Base-by-base conservation (phyloP, 1,140 invertebrate genomes). In the Bombus pyrosoma region DNA sequence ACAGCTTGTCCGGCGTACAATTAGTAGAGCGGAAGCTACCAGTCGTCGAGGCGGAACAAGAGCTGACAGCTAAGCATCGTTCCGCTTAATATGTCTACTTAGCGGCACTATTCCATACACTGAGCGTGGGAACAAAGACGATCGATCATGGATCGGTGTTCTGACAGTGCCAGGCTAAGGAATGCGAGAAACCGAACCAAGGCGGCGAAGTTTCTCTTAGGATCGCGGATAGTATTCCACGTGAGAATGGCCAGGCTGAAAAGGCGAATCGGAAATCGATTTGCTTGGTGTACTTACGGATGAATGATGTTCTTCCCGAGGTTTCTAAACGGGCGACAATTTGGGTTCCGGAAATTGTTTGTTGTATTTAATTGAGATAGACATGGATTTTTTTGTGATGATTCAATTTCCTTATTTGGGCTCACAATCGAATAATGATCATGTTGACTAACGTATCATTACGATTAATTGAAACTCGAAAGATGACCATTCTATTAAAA, bases 1-100 rank as follows among this genome's bases (percentile, higher is more conserved):
- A 73, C 43, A 15, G 85, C 32, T 68, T 75, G 73, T 77, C 66
- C 72, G 62, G n/a, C 66, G 81, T 73, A 75, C 74, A 86, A 86
- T 86, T 86, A 83, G 81, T 62, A 77, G 15, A 66, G 73, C 34
- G 66, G 57, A 73, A 83, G 64, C 25, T 43, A 34, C 66, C 32
- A 15, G 13, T 28, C 43, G 22, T 12, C 12, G n/a, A 25, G 22
- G 9, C 34, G 73, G 73, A 57, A 43, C n/a, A 25, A 37, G 39
- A 68, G 68, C 47, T 57, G 81, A 77, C 75, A 71, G 47, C 64
- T 43, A 39, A 86, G 85, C 81, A 83, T 34, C 72, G 80, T 82
- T n/a, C 59, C 81, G 81, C 72, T 76, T 86, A 86, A 82, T 86
- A 83, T 83, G 85, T 82, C 85, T 83, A 86, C 85, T 86, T 86